Evolutionary conservation across 2,113 vertebrate genomes (phyloP).

Genomic region (mouse (Mus musculus)): GRCm39 chr10:99009001-99009500

Average conservation of each 20-base stretch:
- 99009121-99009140: neutral
- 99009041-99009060: neutral
- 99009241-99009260: neutral
- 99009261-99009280: neutral
- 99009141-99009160: constrained; percentile 6
- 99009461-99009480: neutral
- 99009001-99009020: neutral
- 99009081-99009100: neutral
- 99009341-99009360: neutral
- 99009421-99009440: neutral
- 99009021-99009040: neutral
- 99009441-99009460: neutral
- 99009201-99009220: neutral
- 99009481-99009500: neutral
- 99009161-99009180: constrained; percentile 20
- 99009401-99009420: neutral
- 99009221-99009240: neutral
- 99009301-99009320: constrained; percentile 9
- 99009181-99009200: neutral
- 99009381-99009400: neutral
- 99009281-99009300: neutral
- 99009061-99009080: neutral
- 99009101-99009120: neutral
- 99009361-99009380: constrained; percentile 21
- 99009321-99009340: neutral